A percentile compares a stretch with the other conserved stretches of the same genome.
Conservation (phyloP, 2,888 invertebrate genomes). For the Globia sparganii region DNA sequence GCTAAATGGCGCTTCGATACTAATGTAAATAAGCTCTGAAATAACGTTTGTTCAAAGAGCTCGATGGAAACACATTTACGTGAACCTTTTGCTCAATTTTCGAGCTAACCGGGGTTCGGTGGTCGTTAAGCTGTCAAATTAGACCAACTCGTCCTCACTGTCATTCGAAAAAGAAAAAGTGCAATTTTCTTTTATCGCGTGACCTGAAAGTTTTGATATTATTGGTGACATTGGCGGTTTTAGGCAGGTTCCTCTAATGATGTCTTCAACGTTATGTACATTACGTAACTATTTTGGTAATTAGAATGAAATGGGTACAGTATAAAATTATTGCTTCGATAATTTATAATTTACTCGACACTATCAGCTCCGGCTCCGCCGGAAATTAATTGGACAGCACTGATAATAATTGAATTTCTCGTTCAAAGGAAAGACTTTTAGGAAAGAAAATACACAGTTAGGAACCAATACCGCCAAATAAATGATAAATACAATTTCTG, state of each 20-base stretch:
- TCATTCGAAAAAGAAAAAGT: conserved; percentile 82
- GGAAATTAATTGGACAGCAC: conserved; percentile 69
- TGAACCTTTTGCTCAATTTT: conserved; percentile 70
- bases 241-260: conserved; percentile 47
- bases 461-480: conserved; percentile 44
- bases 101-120: conserved; percentile 73
- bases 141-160: conserved; percentile 79
- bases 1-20: conserved; percentile 68
- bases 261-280: conserved; percentile 41
- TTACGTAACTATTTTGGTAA: conserved; percentile 36
- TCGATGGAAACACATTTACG: conserved; percentile 69
- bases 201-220: conserved; percentile 81
- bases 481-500: conserved; percentile 41
- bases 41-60: conserved; percentile 69
- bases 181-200: conserved; percentile 84
- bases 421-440: conserved; percentile 61
- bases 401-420: conserved; percentile 69
- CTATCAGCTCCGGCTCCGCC: conserved; percentile 65
- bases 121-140: conserved; percentile 84
- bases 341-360: conserved; percentile 69
- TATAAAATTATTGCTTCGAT: conserved; percentile 65
- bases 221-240: conserved; percentile 70
- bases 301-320: conserved; percentile 55
- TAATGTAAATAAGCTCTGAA: conserved; percentile 68
- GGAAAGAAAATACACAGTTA: conserved; percentile 53